phyloP scores from a whole-genome alignment of 2,888 invertebrate genomes.

The Blastobasis adustella region DNA sequence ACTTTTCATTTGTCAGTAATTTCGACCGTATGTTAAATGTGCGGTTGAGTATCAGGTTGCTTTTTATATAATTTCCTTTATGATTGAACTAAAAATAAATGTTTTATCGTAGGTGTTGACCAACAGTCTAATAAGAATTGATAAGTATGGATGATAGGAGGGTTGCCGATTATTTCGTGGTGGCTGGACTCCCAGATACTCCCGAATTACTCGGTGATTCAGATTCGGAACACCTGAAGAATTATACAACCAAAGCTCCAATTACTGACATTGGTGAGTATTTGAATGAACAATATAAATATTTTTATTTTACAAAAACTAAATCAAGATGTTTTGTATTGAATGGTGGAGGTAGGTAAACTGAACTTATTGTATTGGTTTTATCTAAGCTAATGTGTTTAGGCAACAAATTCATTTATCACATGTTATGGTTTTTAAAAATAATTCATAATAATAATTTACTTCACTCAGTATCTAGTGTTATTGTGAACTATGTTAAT shows the following conservation, averaged over 20 bases:
- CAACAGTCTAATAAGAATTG: constrained; percentile 20
- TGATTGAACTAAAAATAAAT: background rate
- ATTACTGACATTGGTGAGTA: constrained; percentile 92
- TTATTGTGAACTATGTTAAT: no score
- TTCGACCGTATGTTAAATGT: no score
- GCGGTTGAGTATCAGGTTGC: background rate
- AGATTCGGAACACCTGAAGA: constrained; percentile 87
- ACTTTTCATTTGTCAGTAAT: no score
- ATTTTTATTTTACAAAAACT: constrained; percentile 5
- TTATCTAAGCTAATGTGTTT: no score
- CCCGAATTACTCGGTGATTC: constrained; percentile 86
- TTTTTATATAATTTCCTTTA: background rate
- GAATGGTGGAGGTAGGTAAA: no score
- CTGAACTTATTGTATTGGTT: no score
- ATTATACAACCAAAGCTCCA: constrained; percentile 89
- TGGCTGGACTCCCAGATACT: constrained; percentile 93
- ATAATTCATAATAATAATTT: no score
- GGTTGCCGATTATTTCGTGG: constrained; percentile 98
- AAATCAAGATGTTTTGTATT: background rate
- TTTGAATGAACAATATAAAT: background rate
- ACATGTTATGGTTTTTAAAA: no score
- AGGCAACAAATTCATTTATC: no score
- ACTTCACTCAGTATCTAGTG: no score
- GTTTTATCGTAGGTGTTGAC: constrained; percentile 27
- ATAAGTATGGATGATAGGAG: constrained; percentile 85